Evolutionary conservation across 2,113 vertebrate genomes (phyloP).

Genomic region (Cyanoderma ruficeps): DNA sequence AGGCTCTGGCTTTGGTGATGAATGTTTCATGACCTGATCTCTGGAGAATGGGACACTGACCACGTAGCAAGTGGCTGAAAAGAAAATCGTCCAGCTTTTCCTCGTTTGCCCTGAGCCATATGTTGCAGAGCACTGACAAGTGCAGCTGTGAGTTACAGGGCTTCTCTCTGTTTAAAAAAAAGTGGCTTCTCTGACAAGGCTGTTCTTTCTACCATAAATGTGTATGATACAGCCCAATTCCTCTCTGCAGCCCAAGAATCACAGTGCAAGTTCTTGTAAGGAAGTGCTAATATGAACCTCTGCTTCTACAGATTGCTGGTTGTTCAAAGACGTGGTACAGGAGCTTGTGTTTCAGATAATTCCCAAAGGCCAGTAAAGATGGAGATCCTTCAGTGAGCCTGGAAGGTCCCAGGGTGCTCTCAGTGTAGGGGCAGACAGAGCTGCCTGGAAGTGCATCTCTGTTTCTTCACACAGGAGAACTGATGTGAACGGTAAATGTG

Average conservation of each 20-base stretch:
- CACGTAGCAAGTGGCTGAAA: background rate
- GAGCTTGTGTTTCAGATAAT: background rate
- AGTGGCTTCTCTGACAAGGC: background rate
- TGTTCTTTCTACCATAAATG: background rate
- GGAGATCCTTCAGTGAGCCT: background rate
- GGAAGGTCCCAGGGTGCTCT: background rate
- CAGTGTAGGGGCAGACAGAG: background rate
- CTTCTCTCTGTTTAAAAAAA: background rate
- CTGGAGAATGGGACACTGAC: background rate
- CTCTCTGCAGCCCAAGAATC: background rate
- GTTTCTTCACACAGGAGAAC: background rate
- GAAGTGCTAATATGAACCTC: background rate
- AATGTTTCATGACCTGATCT: background rate
- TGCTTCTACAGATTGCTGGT: background rate
- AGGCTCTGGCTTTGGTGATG: background rate
- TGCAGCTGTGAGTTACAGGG: background rate
- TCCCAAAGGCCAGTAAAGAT: background rate
- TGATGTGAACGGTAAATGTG: background rate
- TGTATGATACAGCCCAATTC: background rate
- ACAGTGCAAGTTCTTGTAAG: background rate
- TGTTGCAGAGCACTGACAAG: background rate
- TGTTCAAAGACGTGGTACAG: accelerated
- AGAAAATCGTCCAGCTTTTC: background rate
- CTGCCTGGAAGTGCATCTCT: background rate
- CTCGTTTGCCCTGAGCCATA: background rate